These are phyloP conservation scores for Scaptomyza polygonia DNA, from an alignment of 2,888 invertebrate genomes.

Conservation along the genomic window DNA sequence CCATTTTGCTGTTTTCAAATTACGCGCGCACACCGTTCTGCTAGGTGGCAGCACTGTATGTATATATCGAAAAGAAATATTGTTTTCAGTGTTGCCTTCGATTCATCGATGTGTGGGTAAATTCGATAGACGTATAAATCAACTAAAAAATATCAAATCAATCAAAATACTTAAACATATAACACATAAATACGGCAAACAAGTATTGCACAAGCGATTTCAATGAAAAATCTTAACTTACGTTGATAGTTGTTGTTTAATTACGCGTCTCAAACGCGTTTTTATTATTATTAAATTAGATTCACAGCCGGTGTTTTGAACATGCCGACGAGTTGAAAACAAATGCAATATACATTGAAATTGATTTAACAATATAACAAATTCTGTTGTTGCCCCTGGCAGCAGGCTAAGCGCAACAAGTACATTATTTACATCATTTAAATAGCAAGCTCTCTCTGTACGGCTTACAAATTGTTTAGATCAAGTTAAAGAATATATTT, in stretches of 20 bases:
- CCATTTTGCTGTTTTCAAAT: constrained; percentile 48
- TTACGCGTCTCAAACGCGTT: constrained; percentile 45
- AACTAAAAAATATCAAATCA: constrained; percentile 43
- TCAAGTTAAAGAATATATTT: neutral
- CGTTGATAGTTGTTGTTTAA: constrained; percentile 22
- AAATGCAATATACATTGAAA: constrained; percentile 51
- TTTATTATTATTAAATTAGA: neutral
- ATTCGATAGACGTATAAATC: constrained; percentile 34
- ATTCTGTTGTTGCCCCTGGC: constrained; percentile 53
- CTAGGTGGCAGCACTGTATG: constrained; percentile 40
- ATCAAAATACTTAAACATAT: neutral
- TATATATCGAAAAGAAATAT: constrained; percentile 35
- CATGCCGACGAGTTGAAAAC: constrained; percentile 53
- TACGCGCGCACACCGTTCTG: constrained; percentile 16
- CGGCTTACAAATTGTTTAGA: neutral
- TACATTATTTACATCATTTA: constrained; percentile 14
- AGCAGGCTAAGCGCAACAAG: constrained; percentile 71
- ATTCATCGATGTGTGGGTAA: constrained; percentile 41
- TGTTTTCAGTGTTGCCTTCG: constrained; percentile 37
- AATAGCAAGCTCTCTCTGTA: neutral
- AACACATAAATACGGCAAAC: constrained; percentile 35
- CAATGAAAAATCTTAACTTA: constrained; percentile 21
- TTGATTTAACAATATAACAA: constrained; percentile 54
- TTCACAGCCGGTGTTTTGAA: constrained; percentile 42
- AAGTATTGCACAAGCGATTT: constrained; percentile 49